Evolutionary conservation across 2,888 invertebrate species (phyloP).

Genomic region (Calameuta filiformis): DNA sequence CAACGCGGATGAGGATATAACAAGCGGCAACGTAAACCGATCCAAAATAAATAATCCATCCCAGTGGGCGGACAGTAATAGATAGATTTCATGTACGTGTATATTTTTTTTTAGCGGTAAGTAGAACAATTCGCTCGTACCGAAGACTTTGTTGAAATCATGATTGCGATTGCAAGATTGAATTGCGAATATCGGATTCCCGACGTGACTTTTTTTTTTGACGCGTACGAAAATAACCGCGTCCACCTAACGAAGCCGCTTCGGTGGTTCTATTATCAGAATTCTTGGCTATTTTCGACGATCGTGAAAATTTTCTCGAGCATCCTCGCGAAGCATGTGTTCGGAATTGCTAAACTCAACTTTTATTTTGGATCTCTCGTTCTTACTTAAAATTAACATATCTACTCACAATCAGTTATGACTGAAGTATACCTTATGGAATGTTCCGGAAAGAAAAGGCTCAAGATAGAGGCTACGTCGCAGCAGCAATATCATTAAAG

Average conservation of each 20-base stretch:
- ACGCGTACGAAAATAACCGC: slow-evolving; percentile 17
- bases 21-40: background rate
- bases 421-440: background rate
- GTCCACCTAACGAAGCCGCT: slow-evolving; percentile 15
- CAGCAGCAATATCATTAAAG: background rate
- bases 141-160: background rate
- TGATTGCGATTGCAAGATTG: background rate
- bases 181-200: background rate
- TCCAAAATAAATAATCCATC: background rate
- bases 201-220: slow-evolving; percentile 6
- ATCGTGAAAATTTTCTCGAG: slow-evolving; percentile 9
- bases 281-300: slow-evolving; percentile 15
- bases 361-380: background rate
- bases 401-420: background rate
- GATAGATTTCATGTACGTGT: background rate
- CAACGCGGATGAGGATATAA: background rate
- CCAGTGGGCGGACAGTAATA: background rate
- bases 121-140: background rate
- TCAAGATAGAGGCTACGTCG: background rate
- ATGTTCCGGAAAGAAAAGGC: background rate
- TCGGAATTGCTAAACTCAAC: background rate
- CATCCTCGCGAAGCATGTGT: slow-evolving; percentile 4
- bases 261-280: slow-evolving; percentile 22
- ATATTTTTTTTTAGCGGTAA: background rate
- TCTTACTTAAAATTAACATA: background rate